Evolutionary conservation across 1,140 invertebrate genomes (phyloP), one percentile per base, ranked within the genome.

Genomic region (Dendroctonus valens): DNA sequence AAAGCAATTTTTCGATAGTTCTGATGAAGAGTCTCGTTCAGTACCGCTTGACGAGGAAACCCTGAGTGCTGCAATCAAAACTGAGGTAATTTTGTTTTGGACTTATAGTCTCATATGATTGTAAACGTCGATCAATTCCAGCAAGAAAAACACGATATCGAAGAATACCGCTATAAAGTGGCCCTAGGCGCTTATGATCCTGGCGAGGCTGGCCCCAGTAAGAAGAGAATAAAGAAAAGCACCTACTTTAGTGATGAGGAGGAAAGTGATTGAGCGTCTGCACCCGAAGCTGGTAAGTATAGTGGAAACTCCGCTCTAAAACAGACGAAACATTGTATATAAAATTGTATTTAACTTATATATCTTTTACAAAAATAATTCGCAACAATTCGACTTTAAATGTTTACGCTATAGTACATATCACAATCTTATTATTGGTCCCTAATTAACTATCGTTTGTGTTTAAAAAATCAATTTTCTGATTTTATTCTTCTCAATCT

Each of bases 51-150:
- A 76, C 63, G 59, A 80, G 41, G 88, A 90, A 70, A 87, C 85
- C 53, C 75, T 91, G 51, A 86, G 88, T 78, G 84, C 85, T 63
- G 89, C 86, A n/a, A 91, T 91, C 52, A 79, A 80, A 67, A 75
- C 84, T 55, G 86, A 90, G 79, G 87, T 89, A 79, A 26, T 26
- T 26, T 26, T n/a, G n/a, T 26, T 26, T 26, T 26, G 26, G 26
- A 26, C 26, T 3, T 26, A 26, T 26, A 26, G 26, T 26, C 3
- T 26, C 26, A 26, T 26, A 26, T 26, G 26, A 26, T 2, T 26
- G 26, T 26, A 2, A 26, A 26, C 26, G 26, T 26, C 26, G 26
- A 11, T 38, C 67, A 59, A 44, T 81, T 82, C 64, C 67, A 86
- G 84, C 83, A 85, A 82, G 80, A 83, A 65, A 81, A 81, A 75